Evolutionary conservation across 2,797 vertebrate genomes (phyloP).

Genomic region (Sebastiscus albofasciatus): DNA sequence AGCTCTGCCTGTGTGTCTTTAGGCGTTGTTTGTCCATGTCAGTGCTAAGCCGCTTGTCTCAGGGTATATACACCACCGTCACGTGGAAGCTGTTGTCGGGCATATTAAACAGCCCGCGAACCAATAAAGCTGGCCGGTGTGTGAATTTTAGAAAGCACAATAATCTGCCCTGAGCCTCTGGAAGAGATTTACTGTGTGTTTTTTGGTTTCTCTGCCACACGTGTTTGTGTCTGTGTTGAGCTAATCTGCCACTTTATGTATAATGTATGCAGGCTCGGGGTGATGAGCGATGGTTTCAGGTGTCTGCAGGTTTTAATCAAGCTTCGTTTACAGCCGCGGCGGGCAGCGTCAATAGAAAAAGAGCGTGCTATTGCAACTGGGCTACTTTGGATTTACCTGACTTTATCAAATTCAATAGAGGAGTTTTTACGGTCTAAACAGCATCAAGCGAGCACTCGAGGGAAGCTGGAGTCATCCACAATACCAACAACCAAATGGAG

Average conservation of each 20-base stretch:
- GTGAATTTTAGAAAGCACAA: conserved; percentile 61
- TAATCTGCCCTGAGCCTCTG: conserved; percentile 63
- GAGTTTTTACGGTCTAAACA: background rate
- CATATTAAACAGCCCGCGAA: conserved; percentile 76
- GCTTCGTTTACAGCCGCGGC: background rate
- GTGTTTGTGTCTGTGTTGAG: conserved; percentile 15
- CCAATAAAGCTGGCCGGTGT: conserved; percentile 67
- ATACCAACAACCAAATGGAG: background rate
- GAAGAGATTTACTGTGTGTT: conserved; percentile 48
- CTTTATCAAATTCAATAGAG: background rate
- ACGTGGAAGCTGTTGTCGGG: conserved; percentile 42
- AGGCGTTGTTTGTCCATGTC: conserved; percentile 67
- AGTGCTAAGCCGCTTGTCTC: conserved; percentile 64
- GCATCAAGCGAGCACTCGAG: background rate
- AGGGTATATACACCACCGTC: conserved; percentile 58
- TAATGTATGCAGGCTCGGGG: conserved; percentile 16
- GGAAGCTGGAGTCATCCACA: background rate
- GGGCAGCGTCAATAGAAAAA: background rate
- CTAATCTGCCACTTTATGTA: conserved; percentile 33
- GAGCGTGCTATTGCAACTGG: background rate
- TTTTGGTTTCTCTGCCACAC: conserved; percentile 42
- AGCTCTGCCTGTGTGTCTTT: conserved; percentile 48
- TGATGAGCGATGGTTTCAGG: conserved; percentile 21
- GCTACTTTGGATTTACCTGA: background rate
- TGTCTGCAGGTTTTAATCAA: conserved; percentile 13